Percentiles rank a stretch among this genome's conserved stretches.
These are phyloP conservation scores for Oryzias celebensis DNA, from an alignment of 2,113 vertebrate species.

Conservation along the genomic window DNA sequence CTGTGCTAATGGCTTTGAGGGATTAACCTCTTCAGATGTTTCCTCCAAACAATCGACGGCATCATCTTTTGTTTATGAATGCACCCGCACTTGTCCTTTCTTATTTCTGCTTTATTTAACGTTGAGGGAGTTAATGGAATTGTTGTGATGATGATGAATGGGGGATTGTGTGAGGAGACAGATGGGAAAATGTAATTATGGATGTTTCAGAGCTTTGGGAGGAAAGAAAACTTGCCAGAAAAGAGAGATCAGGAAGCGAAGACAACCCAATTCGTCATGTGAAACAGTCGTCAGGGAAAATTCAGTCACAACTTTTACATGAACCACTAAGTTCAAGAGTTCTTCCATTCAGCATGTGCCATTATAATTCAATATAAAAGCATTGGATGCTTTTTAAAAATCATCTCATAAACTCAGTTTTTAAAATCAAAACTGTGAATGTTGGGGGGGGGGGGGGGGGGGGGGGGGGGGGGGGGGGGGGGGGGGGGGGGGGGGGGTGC, in stretches of 20 bases:
- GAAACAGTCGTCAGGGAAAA: conserved; percentile 59
- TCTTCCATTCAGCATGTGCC: conserved; percentile 9
- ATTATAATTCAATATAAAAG: conserved; percentile 28
- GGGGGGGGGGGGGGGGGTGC: no score
- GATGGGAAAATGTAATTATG: conserved; percentile 74
- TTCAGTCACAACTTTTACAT: conserved; percentile 65
- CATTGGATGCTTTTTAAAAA: not conserved
- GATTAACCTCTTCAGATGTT: conserved; percentile 55
- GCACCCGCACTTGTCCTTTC: not conserved
- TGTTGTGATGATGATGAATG: conserved; percentile 72
- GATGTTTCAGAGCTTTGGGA: conserved; percentile 58
- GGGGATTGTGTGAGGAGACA: conserved; percentile 56
- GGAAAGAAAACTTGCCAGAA: conserved; percentile 54
- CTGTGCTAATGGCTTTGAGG: conserved; percentile 51
- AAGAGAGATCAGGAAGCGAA: conserved; percentile 57
- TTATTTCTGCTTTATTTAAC: conserved; percentile 38
- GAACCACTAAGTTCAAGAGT: conserved; percentile 50
- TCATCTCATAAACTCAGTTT: not conserved
- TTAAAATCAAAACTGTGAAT: no score
- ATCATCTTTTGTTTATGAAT: conserved; percentile 62
- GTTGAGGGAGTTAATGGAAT: conserved; percentile 67
- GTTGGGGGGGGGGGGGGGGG: no score
- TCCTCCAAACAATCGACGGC: conserved; percentile 29
- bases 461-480: no score
- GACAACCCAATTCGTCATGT: conserved; percentile 68